Conservation (phyloP, 1,140 invertebrate genomes). For the Wiebesia pumilae region DNA sequence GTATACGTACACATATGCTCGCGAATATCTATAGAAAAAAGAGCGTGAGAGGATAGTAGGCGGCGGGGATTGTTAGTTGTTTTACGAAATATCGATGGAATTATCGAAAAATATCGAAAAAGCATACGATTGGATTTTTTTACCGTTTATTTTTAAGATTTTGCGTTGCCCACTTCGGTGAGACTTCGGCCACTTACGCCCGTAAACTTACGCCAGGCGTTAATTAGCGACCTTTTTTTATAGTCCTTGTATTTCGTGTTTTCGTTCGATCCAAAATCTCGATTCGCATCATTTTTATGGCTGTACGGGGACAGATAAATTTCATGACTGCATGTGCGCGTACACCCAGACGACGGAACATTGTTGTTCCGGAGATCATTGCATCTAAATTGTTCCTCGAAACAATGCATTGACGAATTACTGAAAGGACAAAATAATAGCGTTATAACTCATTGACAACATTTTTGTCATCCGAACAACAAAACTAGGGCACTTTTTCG, state of each 20-base stretch:
- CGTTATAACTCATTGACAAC: constrained; percentile 10
- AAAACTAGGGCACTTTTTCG: background rate
- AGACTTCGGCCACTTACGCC: too few relatives aligned
- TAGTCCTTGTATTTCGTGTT: background rate
- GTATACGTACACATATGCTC: background rate
- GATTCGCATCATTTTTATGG: constrained; percentile 50
- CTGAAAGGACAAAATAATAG: constrained; percentile 8
- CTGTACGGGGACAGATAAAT: constrained; percentile 50
- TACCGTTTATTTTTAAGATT: background rate
- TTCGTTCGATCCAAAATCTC: constrained; percentile 20
- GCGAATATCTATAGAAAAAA: background rate
- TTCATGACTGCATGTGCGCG: constrained; percentile 43
- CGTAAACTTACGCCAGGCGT: background rate
- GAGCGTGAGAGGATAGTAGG: too few relatives aligned
- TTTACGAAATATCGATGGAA: background rate
- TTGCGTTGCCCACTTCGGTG: too few relatives aligned
- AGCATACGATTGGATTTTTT: too few relatives aligned
- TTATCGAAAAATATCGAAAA: too few relatives aligned
- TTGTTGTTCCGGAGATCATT: constrained; percentile 25
- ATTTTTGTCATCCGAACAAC: background rate
- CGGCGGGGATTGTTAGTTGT: background rate
- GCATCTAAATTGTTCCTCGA: constrained; percentile 42
- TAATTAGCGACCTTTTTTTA: constrained; percentile 40
- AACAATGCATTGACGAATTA: constrained; percentile 22
- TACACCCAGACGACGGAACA: background rate